Base-by-base conservation (phyloP, 2,113 vertebrate species). In the Trematocara marginatum region DNA sequence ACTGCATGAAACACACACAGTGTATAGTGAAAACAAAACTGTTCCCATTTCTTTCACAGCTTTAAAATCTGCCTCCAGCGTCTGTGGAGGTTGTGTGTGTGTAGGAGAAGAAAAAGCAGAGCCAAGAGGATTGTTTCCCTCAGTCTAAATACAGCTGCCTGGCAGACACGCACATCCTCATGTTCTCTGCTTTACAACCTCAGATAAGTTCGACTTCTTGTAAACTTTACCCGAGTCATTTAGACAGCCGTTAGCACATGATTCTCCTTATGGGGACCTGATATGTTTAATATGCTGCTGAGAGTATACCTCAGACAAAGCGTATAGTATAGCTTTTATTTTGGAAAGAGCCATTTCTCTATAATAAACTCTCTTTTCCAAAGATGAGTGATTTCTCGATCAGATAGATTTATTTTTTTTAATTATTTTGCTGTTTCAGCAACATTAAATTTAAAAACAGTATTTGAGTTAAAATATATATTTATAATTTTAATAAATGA, bases 381-480 rank as follows among this genome's bases (percentile, higher is more conserved):
- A 49, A 49, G 47, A 49, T 1, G 47, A 4, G 47, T 0, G 15
- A 18, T 49, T 49, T 0, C 47, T 18, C 0, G 0, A 49, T 2
- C 47, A 49, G 2, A 47, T 9, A 51, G 20, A 20, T 52, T 52
- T 3, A 0, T 10, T 52, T n/a, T 52, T 13, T 20, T 8, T 0
- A 47, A 31, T n/a, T 0, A 16, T 0, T 49, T 52, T 52, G 51
- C 18, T 31, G 31, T 26, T 26, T 26, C 23, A 26, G 23, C 23
- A 26, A 26, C 23, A 26, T 26, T 26, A 26, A 26, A 26, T 26
- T 26, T 26, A 3, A 26, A 26, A 26, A 26, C 23, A 3, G 23
- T 26, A 26, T 26, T 26, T 26, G 23, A 26, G 23, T 26, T 26
- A 26, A 26, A 26, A 26, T 26, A 26, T 26, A 26, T 26, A 26